These are phyloP conservation scores for Cricetomys ansorgei DNA, from an alignment of 2,113 vertebrate genomes.

Conservation along the genomic window DNA sequence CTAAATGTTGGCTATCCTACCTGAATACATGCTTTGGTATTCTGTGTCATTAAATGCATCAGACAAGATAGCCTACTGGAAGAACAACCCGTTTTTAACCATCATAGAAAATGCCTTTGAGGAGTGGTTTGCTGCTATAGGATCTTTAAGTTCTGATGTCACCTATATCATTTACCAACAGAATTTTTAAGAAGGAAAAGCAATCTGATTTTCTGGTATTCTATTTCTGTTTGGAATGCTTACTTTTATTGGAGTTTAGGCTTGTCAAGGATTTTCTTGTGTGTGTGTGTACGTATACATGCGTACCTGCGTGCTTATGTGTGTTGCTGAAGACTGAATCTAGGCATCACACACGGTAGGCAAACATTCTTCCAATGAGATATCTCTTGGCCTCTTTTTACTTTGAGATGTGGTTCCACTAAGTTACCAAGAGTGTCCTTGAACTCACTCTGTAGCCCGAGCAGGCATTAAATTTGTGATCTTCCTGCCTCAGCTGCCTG, in stretches of 20 bases:
- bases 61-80: background rate
- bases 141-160: conserved; percentile 7
- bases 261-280: conserved; percentile 11
- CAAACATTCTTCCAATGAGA: background rate
- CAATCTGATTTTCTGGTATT: background rate
- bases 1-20: background rate
- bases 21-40: background rate
- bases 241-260: background rate
- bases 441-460: background rate
- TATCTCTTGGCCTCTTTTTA: background rate
- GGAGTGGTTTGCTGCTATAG: background rate
- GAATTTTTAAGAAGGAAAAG: background rate
- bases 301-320: background rate
- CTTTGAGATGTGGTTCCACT: background rate
- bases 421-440: background rate
- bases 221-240: background rate
- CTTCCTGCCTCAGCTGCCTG: background rate
- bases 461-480: background rate
- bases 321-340: background rate
- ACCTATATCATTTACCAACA: background rate
- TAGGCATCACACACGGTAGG: background rate
- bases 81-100: background rate
- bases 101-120: background rate
- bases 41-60: background rate
- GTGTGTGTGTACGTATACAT: background rate